These are phyloP conservation scores for Tapirus indicus DNA, from an alignment of 2,797 vertebrate genomes.

Conservation along the genomic window DNA sequence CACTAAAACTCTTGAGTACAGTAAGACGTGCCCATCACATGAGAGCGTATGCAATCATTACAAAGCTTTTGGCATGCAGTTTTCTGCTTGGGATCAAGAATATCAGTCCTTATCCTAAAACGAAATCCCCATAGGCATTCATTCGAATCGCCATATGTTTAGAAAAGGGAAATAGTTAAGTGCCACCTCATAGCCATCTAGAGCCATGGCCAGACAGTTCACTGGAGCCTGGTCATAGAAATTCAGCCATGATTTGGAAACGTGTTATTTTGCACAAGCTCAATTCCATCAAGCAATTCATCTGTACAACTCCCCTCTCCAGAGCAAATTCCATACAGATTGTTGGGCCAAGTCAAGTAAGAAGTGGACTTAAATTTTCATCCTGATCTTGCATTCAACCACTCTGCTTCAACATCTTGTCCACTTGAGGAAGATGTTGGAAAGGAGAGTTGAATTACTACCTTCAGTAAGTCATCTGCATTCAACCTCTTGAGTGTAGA, in stretches of 20 bases:
- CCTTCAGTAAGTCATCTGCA: neutral
- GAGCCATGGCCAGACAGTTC: constrained; percentile 51
- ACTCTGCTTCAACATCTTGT: constrained; percentile 7
- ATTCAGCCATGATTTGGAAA: constrained; percentile 27
- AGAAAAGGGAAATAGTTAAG: constrained; percentile 50
- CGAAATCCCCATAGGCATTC: constrained; percentile 61
- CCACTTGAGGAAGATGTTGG: neutral
- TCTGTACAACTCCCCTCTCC: neutral
- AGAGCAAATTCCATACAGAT: neutral
- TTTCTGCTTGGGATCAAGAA: constrained; percentile 77
- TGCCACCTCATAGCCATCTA: constrained; percentile 27
- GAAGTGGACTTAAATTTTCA: neutral
- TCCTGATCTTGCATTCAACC: neutral
- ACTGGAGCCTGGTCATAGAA: constrained; percentile 20
- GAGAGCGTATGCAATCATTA: constrained; percentile 74
- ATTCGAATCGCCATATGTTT: constrained; percentile 52
- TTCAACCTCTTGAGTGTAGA: neutral
- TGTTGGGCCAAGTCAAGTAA: neutral
- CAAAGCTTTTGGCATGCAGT: constrained; percentile 81
- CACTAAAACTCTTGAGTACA: constrained; percentile 81
- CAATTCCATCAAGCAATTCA: neutral
- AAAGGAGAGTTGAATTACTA: neutral
- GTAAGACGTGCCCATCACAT: constrained; percentile 77
- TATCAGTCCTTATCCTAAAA: constrained; percentile 66
- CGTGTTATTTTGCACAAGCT: constrained; percentile 48